Conservation (phyloP, 1,140 invertebrate genomes). For the Oryctes rhinoceros region DNA sequence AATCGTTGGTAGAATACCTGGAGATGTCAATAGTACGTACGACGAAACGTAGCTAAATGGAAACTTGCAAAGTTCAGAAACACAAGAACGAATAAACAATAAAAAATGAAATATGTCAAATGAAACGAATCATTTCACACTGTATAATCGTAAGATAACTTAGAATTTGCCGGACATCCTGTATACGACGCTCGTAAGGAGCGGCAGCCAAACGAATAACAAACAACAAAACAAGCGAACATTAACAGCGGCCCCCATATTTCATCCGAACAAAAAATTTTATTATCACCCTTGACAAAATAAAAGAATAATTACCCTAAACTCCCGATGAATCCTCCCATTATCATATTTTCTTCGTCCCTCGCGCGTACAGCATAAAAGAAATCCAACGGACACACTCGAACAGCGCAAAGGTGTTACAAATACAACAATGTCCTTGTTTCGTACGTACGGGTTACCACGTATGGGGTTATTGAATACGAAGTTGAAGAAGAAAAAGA, state of each 20-base stretch:
- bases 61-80: too few species aligned
- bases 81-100: too few species aligned
- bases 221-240: background rate
- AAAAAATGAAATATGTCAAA: too few species aligned
- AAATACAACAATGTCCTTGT: constrained; percentile 26
- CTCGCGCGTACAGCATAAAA: background rate
- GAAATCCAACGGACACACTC: background rate
- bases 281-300: constrained; percentile 28
- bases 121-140: too few species aligned
- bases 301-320: constrained; percentile 29
- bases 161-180: background rate
- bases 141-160: too few species aligned
- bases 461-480: constrained; percentile 29
- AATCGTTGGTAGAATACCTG: too few species aligned
- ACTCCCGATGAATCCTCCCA: constrained; percentile 29
- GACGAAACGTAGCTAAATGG: too few species aligned
- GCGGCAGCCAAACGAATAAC: background rate
- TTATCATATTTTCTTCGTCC: constrained; percentile 20
- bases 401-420: background rate
- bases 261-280: constrained; percentile 17
- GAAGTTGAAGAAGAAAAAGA: constrained; percentile 6
- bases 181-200: background rate
- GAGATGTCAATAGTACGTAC: too few species aligned
- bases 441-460: constrained; percentile 2
- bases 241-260: constrained; percentile 2